Base-by-base conservation (phyloP, 1,140 invertebrate genomes). In the Hesperophylax magnus region DNA sequence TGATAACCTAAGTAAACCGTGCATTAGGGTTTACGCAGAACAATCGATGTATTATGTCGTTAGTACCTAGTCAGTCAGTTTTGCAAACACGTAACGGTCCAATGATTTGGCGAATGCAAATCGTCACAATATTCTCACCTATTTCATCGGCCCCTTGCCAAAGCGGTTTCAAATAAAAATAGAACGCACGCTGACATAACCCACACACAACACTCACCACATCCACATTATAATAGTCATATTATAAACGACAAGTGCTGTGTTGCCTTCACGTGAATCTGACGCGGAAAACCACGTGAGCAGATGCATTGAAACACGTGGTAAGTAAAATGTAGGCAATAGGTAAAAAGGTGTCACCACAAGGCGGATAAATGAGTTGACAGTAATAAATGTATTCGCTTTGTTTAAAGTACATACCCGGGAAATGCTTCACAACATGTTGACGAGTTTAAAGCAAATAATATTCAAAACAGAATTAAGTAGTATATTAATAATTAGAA, bases 171-270 rank as follows among this genome's bases (percentile, higher is more conserved):
- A 11, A 47, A 3, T n/a, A 67, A 67, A 67, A 39, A 67, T 67
- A 67, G 63, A 67, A 67, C 63, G 22, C 63, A 67, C 31, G 63
- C 31, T 67, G 63, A 67, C 17, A 47, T 14, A 47, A 47, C 63
- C 11, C 61, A 20, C n/a, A 63, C 63, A 67, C 31, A n/a, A 67
- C 63, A 31, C 63, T 11, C 14, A 22, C 22, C 39, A 47, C 39
- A 14, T 47, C 11, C 39, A 47, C 39, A 47, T 47, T 47, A 47
- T 3, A 14, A 47, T 14, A 47, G 9, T 14, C 39, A 14, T 47
- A 47, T 47, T 47, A 47, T 24, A 67, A 67, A 67, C 24, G 31
- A 31, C 63, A 31, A 17, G 15, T 47, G 14, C 39, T 47, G 9
- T 47, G 39, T 47, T 47, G 39, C 39, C 11, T 11, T 67, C 63